Conservation (phyloP, 1,140 invertebrate genomes). For the Eumeta japonica region DNA sequence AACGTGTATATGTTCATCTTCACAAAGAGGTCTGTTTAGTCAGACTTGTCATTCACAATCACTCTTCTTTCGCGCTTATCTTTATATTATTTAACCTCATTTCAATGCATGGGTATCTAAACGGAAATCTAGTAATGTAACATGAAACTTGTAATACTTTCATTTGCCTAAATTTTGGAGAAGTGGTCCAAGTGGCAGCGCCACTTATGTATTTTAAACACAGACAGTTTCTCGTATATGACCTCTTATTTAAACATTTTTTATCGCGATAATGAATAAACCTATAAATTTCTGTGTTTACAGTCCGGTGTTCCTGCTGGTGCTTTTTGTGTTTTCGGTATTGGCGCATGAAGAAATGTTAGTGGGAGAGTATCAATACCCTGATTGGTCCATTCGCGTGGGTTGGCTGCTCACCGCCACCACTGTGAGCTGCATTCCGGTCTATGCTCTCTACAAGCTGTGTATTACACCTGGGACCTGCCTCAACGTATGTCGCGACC, state of each 20-base stretch:
- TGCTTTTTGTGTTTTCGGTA: constrained; percentile 89
- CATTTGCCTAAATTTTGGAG: too few relatives aligned
- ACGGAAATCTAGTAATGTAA: too few relatives aligned
- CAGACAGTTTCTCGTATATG: too few relatives aligned
- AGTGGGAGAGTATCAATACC: constrained; percentile 87
- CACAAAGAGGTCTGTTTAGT: too few relatives aligned
- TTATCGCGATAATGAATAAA: neutral
- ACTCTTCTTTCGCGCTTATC: too few relatives aligned
- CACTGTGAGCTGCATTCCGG: constrained; percentile 88
- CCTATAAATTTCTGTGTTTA: neutral
- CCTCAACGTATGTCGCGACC: constrained; percentile 62
- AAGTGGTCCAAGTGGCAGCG: neutral
- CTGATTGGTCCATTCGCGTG: constrained; percentile 83
- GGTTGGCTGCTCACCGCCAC: constrained; percentile 91
- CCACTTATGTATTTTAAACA: too few relatives aligned
- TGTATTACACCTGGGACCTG: constrained; percentile 72
- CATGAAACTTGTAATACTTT: too few relatives aligned
- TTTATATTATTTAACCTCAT: too few relatives aligned
- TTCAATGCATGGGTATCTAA: too few relatives aligned
- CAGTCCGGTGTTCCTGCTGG: constrained; percentile 60
- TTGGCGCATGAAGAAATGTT: constrained; percentile 83
- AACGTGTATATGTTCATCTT: too few relatives aligned
- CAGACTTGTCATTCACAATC: too few relatives aligned
- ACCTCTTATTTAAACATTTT: neutral
- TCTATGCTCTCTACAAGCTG: constrained; percentile 83